Percentiles rank a stretch among this genome's conserved stretches.
Conservation (phyloP, 2,888 invertebrate genomes). For the Empis stercorea region DNA sequence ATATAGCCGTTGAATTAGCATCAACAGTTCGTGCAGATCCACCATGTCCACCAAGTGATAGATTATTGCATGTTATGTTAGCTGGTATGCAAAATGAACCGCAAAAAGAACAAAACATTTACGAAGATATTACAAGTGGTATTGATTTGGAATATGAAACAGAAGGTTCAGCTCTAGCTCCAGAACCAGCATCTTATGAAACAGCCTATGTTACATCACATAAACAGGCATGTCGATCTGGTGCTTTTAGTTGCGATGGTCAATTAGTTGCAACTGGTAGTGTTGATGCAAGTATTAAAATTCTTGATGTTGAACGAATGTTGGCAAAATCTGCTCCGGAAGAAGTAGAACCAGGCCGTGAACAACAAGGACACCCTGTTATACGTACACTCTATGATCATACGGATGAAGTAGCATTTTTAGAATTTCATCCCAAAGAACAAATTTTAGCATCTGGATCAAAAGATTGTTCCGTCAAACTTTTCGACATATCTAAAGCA, state of each 20-base stretch:
- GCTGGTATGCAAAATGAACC: slow-evolving; percentile 70
- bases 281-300: slow-evolving; percentile 97
- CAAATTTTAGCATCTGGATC: slow-evolving; percentile 93
- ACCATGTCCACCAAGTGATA: slow-evolving; percentile 91
- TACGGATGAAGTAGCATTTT: slow-evolving; percentile 89
- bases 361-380: slow-evolving; percentile 92
- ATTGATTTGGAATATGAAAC: slow-evolving; percentile 91
- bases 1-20: slow-evolving; percentile 76
- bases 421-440: slow-evolving; percentile 94
- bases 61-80: slow-evolving; percentile 72
- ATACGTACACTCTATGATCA: slow-evolving; percentile 91
- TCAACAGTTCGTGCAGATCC: slow-evolving; percentile 80
- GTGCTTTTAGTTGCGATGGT: slow-evolving; percentile 90
- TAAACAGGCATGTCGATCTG: slow-evolving; percentile 90
- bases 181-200: slow-evolving; percentile 95
- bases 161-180: slow-evolving; percentile 82
- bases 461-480: slow-evolving; percentile 83
- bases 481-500: slow-evolving; percentile 97
- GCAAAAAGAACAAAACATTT: slow-evolving; percentile 42
- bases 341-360: slow-evolving; percentile 67
- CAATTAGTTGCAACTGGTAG: slow-evolving; percentile 96
- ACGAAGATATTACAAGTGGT: slow-evolving; percentile 32
- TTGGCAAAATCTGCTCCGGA: slow-evolving; percentile 93
- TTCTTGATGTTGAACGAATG: slow-evolving; percentile 98
- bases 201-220: slow-evolving; percentile 98